Base-by-base conservation (phyloP, 2,888 invertebrate species). In the Encarsia formosa region DNA sequence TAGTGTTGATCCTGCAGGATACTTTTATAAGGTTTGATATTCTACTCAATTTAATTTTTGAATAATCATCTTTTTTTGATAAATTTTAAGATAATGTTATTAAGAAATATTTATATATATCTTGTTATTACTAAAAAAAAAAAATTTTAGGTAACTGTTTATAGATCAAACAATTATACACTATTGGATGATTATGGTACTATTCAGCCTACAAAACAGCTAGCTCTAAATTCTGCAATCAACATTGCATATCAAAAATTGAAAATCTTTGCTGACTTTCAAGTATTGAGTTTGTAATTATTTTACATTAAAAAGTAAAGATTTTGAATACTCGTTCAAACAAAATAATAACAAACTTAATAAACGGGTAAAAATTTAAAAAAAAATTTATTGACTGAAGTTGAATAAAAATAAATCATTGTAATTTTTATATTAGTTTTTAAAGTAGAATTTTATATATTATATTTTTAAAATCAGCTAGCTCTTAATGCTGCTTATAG, bases 11-110 rank as follows among this genome's bases (percentile, higher is more conserved):
- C 45, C 49, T 3, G 5, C 45, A 4, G 63, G 62, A 24, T 68
- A 58, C 49, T 20, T 61, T 29, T 66, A 70, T 50, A 67, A 63
- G 58, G 72, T 71, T 47, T 53, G 55, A 57, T 37, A 4, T 8
- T 35, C 13, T 11, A 31, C 4, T 34, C 8, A 16, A 34, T 4
- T 8, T 34, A 3, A 4, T 16, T 34, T 26, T 18, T 16, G 20
- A 31, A n/a, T 22, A 24, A 16, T 13, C 20, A 43, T 16, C 42
- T 47, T 40, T 5, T 4, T 34, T 34, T 42, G 31, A 31, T 44
- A 20, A 18, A 42, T n/a, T 35, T n/a, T 35, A 5, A 11, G 13
- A 6, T 31, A 15, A n/a, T 31, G 31, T 31, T 15, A 23, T 43
- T 9, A 37, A 50, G n/a, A 38, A 54, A 46, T 42, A 46, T 37